Percentiles rank a stretch among this genome's conserved stretches.
Conservation (phyloP, 2,888 invertebrate species). For the Drosophila prolongata region DNA sequence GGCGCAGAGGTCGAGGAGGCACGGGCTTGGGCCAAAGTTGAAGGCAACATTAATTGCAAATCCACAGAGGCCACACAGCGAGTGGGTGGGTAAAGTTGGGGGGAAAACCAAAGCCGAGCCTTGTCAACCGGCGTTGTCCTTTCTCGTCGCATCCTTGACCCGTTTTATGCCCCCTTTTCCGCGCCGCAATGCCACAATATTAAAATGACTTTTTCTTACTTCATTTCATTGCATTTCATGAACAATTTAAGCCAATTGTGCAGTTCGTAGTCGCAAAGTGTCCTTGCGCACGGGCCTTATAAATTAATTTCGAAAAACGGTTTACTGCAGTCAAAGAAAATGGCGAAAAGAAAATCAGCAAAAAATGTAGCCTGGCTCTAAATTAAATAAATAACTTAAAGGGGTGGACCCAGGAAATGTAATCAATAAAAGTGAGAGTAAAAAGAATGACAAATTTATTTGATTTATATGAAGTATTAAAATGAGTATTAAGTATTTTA, state of each 20-base stretch:
- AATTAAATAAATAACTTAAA: conserved; percentile 40
- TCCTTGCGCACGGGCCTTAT: conserved; percentile 63
- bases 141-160: conserved; percentile 70
- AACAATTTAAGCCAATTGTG: conserved; percentile 80
- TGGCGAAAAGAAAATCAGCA: not conserved
- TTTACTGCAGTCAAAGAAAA: conserved; percentile 51
- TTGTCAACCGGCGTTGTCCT: conserved; percentile 58
- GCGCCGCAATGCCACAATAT: conserved; percentile 69
- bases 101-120: conserved; percentile 42
- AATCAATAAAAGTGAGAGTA: conserved; percentile 6
- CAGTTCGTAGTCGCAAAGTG: conserved; percentile 42
- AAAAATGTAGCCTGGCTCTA: conserved; percentile 11
- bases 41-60: conserved; percentile 81
- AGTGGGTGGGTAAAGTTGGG: conserved; percentile 1
- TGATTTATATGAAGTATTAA: not conserved
- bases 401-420: conserved; percentile 11
- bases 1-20: conserved; percentile 42
- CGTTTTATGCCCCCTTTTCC: conserved; percentile 50
- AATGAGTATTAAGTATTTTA: not conserved
- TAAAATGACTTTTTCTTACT: conserved; percentile 79
- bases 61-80: conserved; percentile 58
- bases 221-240: conserved; percentile 80
- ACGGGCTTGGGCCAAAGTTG: conserved; percentile 65
- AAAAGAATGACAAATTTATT: not conserved
- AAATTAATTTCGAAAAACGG: conserved; percentile 73